Base-by-base conservation (phyloP, 1,140 invertebrate genomes). In the Eciton burchellii region DNA sequence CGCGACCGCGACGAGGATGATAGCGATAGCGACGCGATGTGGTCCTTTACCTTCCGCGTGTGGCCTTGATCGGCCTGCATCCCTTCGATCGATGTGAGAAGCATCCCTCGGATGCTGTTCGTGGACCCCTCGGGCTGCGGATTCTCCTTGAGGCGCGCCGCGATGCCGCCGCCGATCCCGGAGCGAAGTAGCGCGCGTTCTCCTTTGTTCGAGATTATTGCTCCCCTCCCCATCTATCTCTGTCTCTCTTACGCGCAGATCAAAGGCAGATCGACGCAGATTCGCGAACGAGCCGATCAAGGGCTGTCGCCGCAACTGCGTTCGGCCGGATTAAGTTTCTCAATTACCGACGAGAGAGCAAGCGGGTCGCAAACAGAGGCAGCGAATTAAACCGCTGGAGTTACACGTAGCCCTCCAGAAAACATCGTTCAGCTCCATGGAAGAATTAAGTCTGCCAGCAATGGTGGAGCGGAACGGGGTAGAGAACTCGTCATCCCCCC, bases 61-160 rank as follows among this genome's bases (percentile, higher is more conserved):
- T n/a, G n/a, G n/a, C n/a, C n/a, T 59, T 19, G 47, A 77, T 56
- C 72, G 5, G 41, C 29, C 49, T 16, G n/a, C n/a, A 24, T 35
- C 16, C 11, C n/a, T n/a, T 54, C 49, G 77, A 83, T 87, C 83
- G 85, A 87, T 77, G 63, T n/a, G n/a, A n/a, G n/a, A 83, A 85
- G n/a, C n/a, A 85, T 72, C 76, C 49, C 14, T 57, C 14, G 35
- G 41, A 16, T 41, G 0, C 35, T 21, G n/a, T n/a, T n/a, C 11
- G 16, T 3, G 26, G 66, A 24, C 24, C 12, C 19, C 29, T 11
- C n/a, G 14, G 11, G 19, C 12, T 14, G n/a, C 8, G 5, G 59
- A n/a, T 2, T 2, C 35, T 70, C 9, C 24, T 54, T 6, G n/a
- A 43, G 8, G 8, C 49, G 21, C 1, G 2, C 29, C 43, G n/a